phyloP scores from a whole-genome alignment of 2,888 invertebrate species.

The Cheilosia vulpina region DNA sequence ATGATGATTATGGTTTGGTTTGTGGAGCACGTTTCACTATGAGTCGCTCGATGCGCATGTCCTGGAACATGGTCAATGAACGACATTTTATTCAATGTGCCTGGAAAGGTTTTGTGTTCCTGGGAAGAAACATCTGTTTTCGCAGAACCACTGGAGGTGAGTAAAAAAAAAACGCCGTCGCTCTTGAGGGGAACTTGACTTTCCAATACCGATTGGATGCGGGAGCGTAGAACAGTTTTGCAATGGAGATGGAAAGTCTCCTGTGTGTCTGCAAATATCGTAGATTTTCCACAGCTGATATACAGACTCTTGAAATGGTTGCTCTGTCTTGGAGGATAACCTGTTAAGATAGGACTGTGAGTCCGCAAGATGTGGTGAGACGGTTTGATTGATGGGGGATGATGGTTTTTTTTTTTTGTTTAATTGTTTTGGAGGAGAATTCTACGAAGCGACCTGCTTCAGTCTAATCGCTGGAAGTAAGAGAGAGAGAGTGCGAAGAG shows the following conservation, averaged over 20 bases:
- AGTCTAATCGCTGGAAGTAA: too few relatives aligned
- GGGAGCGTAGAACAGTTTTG: slow-evolving; percentile 36
- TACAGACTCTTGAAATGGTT: slow-evolving; percentile 4
- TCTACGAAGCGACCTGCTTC: too few relatives aligned
- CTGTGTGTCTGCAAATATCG: slow-evolving; percentile 67
- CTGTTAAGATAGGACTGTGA: neutral
- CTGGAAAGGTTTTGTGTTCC: slow-evolving; percentile 51
- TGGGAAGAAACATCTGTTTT: slow-evolving; percentile 73
- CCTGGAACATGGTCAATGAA: slow-evolving; percentile 75
- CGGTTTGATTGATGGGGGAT: neutral
- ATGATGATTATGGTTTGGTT: slow-evolving; percentile 32
- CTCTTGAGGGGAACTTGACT: slow-evolving; percentile 33
- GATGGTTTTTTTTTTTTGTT: too few relatives aligned
- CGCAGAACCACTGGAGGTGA: slow-evolving; percentile 17
- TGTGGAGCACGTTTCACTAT: slow-evolving; percentile 73
- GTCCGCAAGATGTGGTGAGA: neutral
- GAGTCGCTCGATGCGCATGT: slow-evolving; percentile 43
- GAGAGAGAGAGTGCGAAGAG: too few relatives aligned
- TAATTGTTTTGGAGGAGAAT: too few relatives aligned
- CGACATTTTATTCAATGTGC: slow-evolving; percentile 65
- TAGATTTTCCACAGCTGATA: slow-evolving; percentile 56
- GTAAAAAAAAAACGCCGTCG: slow-evolving; percentile 12
- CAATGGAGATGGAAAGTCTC: slow-evolving; percentile 31
- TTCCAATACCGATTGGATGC: slow-evolving; percentile 33
- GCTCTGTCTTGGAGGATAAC: neutral